A percentile compares a stretch with the other conserved stretches of the same genome.
phyloP scores from a whole-genome alignment of 1,140 invertebrate genomes.

The Penaeus vannamei region DNA sequence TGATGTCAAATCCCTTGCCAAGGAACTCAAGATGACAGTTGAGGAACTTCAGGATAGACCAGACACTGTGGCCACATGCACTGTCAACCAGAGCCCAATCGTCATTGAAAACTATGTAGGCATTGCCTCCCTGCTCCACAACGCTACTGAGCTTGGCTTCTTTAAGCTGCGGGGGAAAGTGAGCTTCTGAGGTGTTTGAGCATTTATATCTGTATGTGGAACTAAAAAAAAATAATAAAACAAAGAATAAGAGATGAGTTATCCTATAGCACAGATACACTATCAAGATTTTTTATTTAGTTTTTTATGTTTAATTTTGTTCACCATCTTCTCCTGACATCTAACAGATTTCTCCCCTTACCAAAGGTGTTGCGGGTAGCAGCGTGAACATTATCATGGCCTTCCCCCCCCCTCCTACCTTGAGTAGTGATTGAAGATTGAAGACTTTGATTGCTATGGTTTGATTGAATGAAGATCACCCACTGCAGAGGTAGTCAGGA shows the following conservation, averaged over 20 bases:
- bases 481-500: no score
- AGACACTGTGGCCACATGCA: conserved; percentile 50
- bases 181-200: conserved; percentile 79
- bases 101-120: conserved; percentile 86
- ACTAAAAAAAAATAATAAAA: not conserved
- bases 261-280: no score
- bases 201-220: conserved; percentile 30
- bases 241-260: not conserved
- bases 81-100: conserved; percentile 80
- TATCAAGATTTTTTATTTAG: not conserved
- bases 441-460: not conserved
- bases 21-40: conserved; percentile 69
- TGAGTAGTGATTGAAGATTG: conserved; percentile 10
- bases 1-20: conserved; percentile 68
- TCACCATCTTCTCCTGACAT: no score
- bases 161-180: conserved; percentile 88
- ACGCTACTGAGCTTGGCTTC: conserved; percentile 86
- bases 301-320: not conserved
- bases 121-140: conserved; percentile 84
- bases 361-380: conserved; percentile 26
- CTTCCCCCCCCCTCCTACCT: not conserved
- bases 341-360: not conserved
- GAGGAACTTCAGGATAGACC: conserved; percentile 65
- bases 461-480: conserved; percentile 5
- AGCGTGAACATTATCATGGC: not conserved